Base-by-base conservation (phyloP, 2,888 invertebrate species). In the Itoplectis maculator region DNA sequence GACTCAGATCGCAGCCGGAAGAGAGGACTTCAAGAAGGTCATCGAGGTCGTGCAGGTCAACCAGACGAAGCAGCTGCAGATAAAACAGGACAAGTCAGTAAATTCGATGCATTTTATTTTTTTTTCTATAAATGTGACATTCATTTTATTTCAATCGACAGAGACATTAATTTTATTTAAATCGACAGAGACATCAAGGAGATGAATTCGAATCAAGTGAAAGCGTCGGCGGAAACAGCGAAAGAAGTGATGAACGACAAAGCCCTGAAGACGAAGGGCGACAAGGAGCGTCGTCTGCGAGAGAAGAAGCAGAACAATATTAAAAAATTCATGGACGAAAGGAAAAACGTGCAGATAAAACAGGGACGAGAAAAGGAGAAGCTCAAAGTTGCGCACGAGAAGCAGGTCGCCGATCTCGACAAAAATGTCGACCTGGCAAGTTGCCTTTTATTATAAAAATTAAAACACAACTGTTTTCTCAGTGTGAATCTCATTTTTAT, bases 191-290 rank as follows among this genome's bases (percentile, higher is more conserved):
- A 95, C 82, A 94, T 94, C 83, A 96, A 95, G 87, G 95, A 96
- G 66, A 92, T 96, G 93, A 95, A 95, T 87, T 93, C 94, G 23
- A 93, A 93, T 84, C 96, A 96, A 89, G 95, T 95, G 2, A 95
- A 95, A 90, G 92, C 94, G 80, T 95, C 95, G 0, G 95, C 96
- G 81, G 96, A 96, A 87, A 95, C 95, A n/a, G 94, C 94, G 3
- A 95, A 95, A 88, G 94, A 94, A 83, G 95, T 96, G 13, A 93
- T 94, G 89, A 94, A 94, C 89, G 96, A 96, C 90, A 95, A 95
- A 88, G 94, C 94, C 18, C 93, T 96, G 77, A 94, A 95, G 87
- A 95, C 95, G 80, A 96, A 96, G 87, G 95, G 95, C 8, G 96
- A 96, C 88, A 94, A 94, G 85, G 96, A 96, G 82, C 94, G 95